A percentile compares a stretch with the other conserved stretches of the same genome.
phyloP scores from a whole-genome alignment of 2,888 invertebrate species.

The Cancer borealis region DNA sequence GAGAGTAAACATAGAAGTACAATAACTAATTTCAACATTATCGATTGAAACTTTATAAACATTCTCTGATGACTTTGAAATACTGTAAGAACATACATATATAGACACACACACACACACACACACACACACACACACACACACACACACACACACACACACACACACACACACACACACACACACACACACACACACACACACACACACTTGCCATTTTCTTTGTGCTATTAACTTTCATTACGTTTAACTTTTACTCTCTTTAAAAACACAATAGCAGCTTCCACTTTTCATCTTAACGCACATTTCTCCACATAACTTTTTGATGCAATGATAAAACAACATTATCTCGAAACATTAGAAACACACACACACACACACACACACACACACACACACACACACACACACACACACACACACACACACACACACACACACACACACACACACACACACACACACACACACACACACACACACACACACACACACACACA shows the following conservation, averaged over 20 bases:
- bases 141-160: not conserved
- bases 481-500: too few species aligned
- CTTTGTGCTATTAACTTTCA: not conserved
- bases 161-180: conserved; percentile 40
- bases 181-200: conserved; percentile 48
- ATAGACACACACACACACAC: not conserved
- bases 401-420: not conserved
- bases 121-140: not conserved
- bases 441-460: not conserved
- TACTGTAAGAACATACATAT: not conserved
- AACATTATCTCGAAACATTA: too few species aligned
- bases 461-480: not conserved
- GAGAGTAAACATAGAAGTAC: not conserved
- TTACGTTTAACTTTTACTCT: too few species aligned
- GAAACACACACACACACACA: too few species aligned
- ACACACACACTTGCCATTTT: not conserved
- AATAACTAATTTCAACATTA: conserved; percentile 6
- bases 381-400: not conserved
- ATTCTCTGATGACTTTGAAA: not conserved
- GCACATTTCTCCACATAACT: not conserved
- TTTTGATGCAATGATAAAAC: not conserved
- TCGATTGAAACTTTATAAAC: conserved; percentile 28
- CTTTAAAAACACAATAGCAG: not conserved
- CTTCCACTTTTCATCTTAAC: not conserved
- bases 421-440: not conserved